Conservation (phyloP, 2,113 vertebrate species). For the Ptilorrhoa leucosticta region DNA sequence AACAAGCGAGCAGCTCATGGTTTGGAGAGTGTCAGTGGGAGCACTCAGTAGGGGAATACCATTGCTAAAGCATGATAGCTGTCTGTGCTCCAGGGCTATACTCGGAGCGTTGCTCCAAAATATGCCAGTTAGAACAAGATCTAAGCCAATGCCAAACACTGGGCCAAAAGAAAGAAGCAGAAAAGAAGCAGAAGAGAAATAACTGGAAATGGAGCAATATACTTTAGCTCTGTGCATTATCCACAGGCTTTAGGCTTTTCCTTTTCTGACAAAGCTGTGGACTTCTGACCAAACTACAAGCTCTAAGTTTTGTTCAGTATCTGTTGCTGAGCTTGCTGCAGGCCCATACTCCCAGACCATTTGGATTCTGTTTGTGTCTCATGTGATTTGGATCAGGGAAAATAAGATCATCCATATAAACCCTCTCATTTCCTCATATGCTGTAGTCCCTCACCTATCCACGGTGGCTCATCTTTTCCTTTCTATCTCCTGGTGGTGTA, state of each 20-base stretch:
- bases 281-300: background rate
- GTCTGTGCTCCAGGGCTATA: background rate
- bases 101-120: background rate
- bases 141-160: background rate
- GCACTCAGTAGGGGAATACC: accelerated
- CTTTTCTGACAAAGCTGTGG: background rate
- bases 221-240: background rate
- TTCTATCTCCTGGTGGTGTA: background rate
- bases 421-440: background rate
- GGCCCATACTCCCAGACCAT: background rate
- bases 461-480: background rate
- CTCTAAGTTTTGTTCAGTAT: background rate
- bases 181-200: background rate
- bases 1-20: background rate
- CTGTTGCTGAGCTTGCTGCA: background rate
- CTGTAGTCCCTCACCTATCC: background rate
- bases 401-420: background rate
- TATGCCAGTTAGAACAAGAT: background rate
- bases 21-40: background rate
- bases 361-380: background rate
- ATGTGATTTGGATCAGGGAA: background rate
- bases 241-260: background rate
- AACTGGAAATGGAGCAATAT: background rate
- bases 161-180: background rate
- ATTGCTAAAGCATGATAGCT: background rate